Percentiles rank a stretch among this genome's conserved stretches.
Conservation (phyloP, 2,888 invertebrate species). For the Eupithecia vulgata region DNA sequence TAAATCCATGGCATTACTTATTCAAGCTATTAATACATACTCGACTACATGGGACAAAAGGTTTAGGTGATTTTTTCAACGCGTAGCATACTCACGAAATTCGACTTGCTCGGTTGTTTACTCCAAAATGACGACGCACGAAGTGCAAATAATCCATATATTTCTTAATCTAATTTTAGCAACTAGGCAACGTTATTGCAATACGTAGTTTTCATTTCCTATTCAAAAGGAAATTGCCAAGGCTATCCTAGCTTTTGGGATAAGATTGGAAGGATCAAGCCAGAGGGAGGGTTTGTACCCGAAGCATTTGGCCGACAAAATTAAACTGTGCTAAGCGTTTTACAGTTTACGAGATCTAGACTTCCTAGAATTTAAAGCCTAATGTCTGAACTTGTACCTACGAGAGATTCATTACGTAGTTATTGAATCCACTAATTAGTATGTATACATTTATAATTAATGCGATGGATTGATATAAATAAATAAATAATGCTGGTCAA, state of each 20-base stretch:
- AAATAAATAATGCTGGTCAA: too few species aligned
- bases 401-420: background rate
- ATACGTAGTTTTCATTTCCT: conserved; percentile 26
- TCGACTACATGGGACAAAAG: too few species aligned
- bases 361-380: conserved; percentile 11
- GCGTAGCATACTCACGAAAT: too few species aligned
- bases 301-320: conserved; percentile 27
- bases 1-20: too few species aligned
- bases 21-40: too few species aligned
- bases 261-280: conserved; percentile 31
- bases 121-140: too few species aligned
- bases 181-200: conserved; percentile 15
- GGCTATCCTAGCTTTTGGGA: conserved; percentile 31
- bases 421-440: background rate
- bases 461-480: background rate
- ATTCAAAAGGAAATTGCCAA: conserved; percentile 27
- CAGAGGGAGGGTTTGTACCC: conserved; percentile 28
- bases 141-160: too few species aligned
- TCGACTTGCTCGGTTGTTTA: too few species aligned
- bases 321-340: conserved; percentile 27
- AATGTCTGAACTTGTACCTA: background rate
- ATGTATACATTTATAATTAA: background rate
- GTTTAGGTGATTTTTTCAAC: too few species aligned
- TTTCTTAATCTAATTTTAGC: background rate
- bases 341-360: conserved; percentile 10